Percentiles rank a stretch among this genome's conserved stretches.
phyloP scores from a whole-genome alignment of 2,797 vertebrate genomes.

The Echeneis naucrates region DNA sequence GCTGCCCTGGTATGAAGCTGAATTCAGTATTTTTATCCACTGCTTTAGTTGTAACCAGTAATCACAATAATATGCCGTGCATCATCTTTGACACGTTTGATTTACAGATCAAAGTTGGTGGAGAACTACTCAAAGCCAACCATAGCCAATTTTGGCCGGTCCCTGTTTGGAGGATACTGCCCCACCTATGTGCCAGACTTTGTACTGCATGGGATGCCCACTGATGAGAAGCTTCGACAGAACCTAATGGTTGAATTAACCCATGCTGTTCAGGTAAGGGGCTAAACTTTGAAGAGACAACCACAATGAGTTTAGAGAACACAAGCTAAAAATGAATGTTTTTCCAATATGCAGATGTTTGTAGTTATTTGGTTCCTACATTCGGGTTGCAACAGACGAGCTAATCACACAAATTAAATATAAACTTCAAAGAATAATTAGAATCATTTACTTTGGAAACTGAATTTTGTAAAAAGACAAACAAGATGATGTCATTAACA shows the following conservation, averaged over 20 bases:
- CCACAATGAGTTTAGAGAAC: no score
- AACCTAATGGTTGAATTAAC: constrained; percentile 92
- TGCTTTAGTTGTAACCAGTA: background rate
- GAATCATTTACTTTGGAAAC: no score
- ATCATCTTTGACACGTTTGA: no score
- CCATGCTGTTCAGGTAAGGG: constrained; percentile 94
- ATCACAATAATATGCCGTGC: background rate
- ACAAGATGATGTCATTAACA: no score
- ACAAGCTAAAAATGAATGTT: no score
- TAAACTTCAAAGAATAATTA: no score
- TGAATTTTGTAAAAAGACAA: no score
- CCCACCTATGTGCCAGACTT: constrained; percentile 98
- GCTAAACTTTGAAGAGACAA: no score
- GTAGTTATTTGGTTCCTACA: no score
- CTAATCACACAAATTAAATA: no score
- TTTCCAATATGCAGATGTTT: no score
- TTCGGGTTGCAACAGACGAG: no score
- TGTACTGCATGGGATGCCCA: constrained; percentile 95
- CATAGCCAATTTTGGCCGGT: constrained; percentile 97
- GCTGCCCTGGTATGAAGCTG: background rate
- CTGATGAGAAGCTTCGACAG: constrained; percentile 93
- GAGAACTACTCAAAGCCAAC: constrained; percentile 95
- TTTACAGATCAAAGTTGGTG: constrained; percentile 91
- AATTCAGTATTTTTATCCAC: background rate
- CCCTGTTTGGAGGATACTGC: constrained; percentile 97